Base-by-base conservation (phyloP, 2,888 invertebrate species). In the Epinotia ramella region DNA sequence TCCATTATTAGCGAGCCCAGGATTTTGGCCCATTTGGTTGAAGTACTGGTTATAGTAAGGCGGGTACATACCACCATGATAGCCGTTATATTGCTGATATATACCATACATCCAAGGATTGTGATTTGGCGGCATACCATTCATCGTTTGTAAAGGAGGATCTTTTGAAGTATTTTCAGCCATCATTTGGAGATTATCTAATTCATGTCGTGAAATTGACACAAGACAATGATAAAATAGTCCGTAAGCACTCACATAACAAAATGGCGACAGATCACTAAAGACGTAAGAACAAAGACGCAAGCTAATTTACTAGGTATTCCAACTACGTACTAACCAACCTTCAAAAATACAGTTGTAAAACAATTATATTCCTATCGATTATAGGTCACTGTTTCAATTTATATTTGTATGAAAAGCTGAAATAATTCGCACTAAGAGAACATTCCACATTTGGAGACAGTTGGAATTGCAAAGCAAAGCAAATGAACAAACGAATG, bases 11-110 rank as follows among this genome's bases (percentile, higher is more conserved):
- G 86, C 44, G 83, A 84, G 87, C 79, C 86, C 87, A 76, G 83
- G 83, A 77, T 84, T 88, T 79, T 88, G 88, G 46, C 88, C 87
- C 90, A 93, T 91, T 82, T 91, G 92, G 81, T 92, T 91, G 80
- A 88, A 94, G 82, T 93, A 95, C 77, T 94, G 92, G 81, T 95
- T 94, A 81, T 92, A 95, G 82, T 92, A 95, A 73, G 93, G 95
- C 72, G 93, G 90, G 84, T 92, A 95, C 87, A 92, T 88, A 73
- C 85, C 87, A 82, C 91, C 91, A 77, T 89, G 89, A 81, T 92
- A 94, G 63, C 89, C 89, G 83, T 89, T 91, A 81, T 90, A 93
- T 73, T 87, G 90, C 57, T 88, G 89, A 82, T 93, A 92, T 77
- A 90, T 83, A 79, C 91, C 89, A 82, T 92, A 94, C 86, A 91